These are phyloP conservation scores for Apostichopus leukothele DNA, from an alignment of 53 echinoderm and acorn worm genomes.

Conservation along the genomic window DNA sequence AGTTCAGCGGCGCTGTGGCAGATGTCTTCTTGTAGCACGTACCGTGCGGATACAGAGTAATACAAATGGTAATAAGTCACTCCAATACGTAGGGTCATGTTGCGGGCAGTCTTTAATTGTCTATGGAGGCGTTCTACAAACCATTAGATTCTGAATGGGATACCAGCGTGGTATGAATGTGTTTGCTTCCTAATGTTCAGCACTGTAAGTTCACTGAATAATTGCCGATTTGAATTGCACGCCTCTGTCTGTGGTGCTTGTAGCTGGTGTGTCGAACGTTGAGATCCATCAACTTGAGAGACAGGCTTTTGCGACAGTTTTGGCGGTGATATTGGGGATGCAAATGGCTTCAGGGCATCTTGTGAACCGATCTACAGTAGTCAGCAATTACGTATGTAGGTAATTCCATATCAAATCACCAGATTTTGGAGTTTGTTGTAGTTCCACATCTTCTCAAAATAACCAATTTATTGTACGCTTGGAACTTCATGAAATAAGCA, in stretches of 20 bases:
- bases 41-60: constrained; percentile 28
- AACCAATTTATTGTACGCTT: no score
- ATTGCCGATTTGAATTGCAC: constrained; percentile 20
- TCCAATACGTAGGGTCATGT: constrained; percentile 33
- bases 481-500: no score
- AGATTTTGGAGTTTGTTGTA: no score
- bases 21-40: constrained; percentile 19
- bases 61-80: constrained; percentile 34
- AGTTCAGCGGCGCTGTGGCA: constrained; percentile 44
- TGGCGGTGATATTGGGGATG: neutral
- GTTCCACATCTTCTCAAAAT: no score
- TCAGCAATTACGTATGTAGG: neutral
- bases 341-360: constrained; percentile 61
- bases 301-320: constrained; percentile 53
- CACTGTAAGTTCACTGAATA: constrained; percentile 6
- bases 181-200: neutral
- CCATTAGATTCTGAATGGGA: constrained; percentile 49
- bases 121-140: constrained; percentile 60
- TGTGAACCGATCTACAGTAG: constrained; percentile 34
- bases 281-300: constrained; percentile 45
- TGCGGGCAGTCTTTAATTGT: constrained; percentile 47
- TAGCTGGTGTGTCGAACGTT: constrained; percentile 47
- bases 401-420: no score
- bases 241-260: constrained; percentile 60
- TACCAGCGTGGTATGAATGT: constrained; percentile 19